Evolutionary conservation across 2,797 vertebrate genomes (phyloP).

Genomic region (Melanotaenia trifasciata): DNA sequence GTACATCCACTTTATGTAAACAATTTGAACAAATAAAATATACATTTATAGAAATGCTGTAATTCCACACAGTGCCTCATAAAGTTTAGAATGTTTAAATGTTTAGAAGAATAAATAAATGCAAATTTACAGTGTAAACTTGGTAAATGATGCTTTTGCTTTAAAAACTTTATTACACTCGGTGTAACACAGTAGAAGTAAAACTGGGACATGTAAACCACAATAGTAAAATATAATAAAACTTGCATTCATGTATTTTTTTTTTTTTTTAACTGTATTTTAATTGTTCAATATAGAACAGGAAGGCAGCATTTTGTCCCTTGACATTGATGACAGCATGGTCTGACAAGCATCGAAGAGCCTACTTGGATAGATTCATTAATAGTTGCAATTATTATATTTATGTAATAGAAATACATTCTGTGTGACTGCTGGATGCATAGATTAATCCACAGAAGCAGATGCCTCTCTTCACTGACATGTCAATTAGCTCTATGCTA

Average conservation of each 20-base stretch:
- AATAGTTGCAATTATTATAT: not conserved
- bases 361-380: not conserved
- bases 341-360: not conserved
- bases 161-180: not conserved
- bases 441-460: not conserved
- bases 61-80: too few species aligned
- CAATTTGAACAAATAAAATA: not conserved
- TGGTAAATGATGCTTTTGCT: not conserved
- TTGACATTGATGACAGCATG: not conserved
- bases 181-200: not conserved
- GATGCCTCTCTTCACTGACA: not conserved
- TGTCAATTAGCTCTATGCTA: not conserved
- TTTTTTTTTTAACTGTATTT: not conserved
- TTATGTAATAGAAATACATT: not conserved
- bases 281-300: not conserved
- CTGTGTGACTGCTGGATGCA: not conserved
- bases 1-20: not conserved
- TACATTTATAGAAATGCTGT: too few species aligned
- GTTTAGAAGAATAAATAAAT: not conserved
- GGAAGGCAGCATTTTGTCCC: not conserved
- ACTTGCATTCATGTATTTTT: not conserved
- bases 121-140: not conserved
- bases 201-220: not conserved
- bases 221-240: not conserved
- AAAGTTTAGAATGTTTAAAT: not conserved